These are phyloP conservation scores for Andrena flavipes DNA, from an alignment of 2,888 invertebrate genomes.

Conservation along the genomic window DNA sequence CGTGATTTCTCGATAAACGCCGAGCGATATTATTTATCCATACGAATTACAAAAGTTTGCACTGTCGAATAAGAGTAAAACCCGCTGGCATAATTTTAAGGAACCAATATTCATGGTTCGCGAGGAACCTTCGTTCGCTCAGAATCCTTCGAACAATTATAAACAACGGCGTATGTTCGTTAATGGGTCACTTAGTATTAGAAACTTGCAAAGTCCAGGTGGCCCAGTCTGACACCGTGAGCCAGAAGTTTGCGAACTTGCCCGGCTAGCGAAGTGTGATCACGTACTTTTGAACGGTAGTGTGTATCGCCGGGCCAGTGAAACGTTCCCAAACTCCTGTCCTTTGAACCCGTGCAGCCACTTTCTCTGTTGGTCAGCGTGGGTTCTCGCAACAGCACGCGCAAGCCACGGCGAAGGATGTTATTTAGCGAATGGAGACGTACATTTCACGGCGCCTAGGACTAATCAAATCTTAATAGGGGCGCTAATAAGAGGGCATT, in stretches of 20 bases:
- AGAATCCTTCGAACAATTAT: not conserved
- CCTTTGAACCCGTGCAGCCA: not conserved
- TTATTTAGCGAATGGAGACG: slow-evolving; percentile 75
- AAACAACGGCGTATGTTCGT: not conserved
- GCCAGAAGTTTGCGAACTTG: not conserved
- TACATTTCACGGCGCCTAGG: slow-evolving; percentile 73
- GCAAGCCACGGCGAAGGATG: slow-evolving; percentile 53
- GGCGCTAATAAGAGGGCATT: slow-evolving; percentile 82
- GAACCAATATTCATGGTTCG: not conserved
- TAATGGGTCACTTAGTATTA: not conserved
- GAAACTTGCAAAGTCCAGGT: not conserved
- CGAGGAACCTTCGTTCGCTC: not conserved
- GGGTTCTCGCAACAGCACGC: not conserved
- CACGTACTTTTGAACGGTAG: not conserved
- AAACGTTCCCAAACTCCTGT: not conserved
- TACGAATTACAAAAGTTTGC: not conserved
- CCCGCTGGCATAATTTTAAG: not conserved
- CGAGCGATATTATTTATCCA: slow-evolving; percentile 1
- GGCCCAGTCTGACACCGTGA: not conserved
- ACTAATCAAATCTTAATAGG: slow-evolving; percentile 83
- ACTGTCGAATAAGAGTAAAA: no score
- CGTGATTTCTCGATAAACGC: slow-evolving; percentile 15
- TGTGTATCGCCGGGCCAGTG: not conserved
- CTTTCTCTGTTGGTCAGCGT: not conserved
- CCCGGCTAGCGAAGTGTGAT: not conserved